Conservation (phyloP, 2,113 vertebrate species). For the Neotragus moschatus region DNA sequence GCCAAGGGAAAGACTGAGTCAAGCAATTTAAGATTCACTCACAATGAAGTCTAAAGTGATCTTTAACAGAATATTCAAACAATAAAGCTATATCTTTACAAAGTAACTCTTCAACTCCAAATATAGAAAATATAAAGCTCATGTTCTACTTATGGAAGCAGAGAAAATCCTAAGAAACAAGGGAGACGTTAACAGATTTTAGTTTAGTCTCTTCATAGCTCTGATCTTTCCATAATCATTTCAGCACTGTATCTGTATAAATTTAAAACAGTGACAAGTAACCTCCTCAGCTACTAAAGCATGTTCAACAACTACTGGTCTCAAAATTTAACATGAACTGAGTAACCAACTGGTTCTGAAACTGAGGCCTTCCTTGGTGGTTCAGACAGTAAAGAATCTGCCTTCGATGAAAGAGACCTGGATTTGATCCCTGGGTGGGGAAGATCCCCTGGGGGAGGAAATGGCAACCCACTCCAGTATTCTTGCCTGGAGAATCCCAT, state of each 20-base stretch:
- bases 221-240: background rate
- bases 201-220: background rate
- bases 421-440: background rate
- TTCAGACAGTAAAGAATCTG: background rate
- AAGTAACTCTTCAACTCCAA: background rate
- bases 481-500: background rate
- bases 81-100: background rate
- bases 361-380: background rate
- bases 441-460: background rate
- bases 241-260: background rate
- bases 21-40: background rate
- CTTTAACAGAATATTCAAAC: background rate
- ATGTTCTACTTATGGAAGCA: background rate
- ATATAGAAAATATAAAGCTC: background rate
- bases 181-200: background rate
- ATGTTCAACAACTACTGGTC: background rate
- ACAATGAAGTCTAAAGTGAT: background rate
- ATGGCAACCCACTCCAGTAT: background rate
- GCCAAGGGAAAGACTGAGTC: slow-evolving; percentile 9
- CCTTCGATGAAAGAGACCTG: background rate
- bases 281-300: background rate
- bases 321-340: background rate
- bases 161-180: background rate
- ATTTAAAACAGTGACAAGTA: background rate
- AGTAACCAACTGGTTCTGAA: background rate